Evolutionary conservation across 1,140 invertebrate species (phyloP), one percentile per base, ranked within the genome.

Genomic region (Dryas iulia): DNA sequence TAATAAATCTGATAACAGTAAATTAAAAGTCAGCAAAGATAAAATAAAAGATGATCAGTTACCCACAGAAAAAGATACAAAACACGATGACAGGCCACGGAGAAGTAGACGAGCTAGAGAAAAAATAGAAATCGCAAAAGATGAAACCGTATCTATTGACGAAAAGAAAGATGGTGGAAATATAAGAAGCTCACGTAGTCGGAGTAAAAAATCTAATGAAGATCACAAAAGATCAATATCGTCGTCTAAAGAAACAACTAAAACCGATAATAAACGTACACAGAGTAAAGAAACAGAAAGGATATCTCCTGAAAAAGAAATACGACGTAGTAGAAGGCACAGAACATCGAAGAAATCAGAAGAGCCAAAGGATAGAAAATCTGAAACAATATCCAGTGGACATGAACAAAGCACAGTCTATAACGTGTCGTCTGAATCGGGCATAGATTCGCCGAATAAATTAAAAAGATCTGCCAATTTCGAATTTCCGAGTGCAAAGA

Each of bases 341-440:
- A 79, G 52, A 25, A 39, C 33, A 8, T 53, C 66, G 12, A 59
- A 70, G 25, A 69, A 57, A 54, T 57, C 59, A 12, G 57, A 33
- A 33, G 59, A 47, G 57, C 26, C 12, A 69, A 56, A 24, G 11
- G 18, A 66, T 30, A 62, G 3, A 12, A 66, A 59, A 35, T 61
- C 39, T n/a, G 67, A 66, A 35, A 52, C 18, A 31, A 24, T 47
- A 11, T 30, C 6, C 7, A 58, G 64, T 52, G n/a, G 35, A 30
- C 67, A 65, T n/a, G 81, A 87, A 59, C 59, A 83, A 33, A 90
- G 86, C 60, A 76, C 73, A 10, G 77, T 84, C 0, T 87, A 87
- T 59, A 82, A 75, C 69, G 24, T 77, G 21, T 83, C 82, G 1
- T 78, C 76, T 24, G 78, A 77, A 28, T 78, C 78, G 1, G 69